Percentiles rank a stretch among this genome's conserved stretches.
Evolutionary conservation across 2,113 vertebrate genomes (phyloP).

Genomic region (Piprites chloris): DNA sequence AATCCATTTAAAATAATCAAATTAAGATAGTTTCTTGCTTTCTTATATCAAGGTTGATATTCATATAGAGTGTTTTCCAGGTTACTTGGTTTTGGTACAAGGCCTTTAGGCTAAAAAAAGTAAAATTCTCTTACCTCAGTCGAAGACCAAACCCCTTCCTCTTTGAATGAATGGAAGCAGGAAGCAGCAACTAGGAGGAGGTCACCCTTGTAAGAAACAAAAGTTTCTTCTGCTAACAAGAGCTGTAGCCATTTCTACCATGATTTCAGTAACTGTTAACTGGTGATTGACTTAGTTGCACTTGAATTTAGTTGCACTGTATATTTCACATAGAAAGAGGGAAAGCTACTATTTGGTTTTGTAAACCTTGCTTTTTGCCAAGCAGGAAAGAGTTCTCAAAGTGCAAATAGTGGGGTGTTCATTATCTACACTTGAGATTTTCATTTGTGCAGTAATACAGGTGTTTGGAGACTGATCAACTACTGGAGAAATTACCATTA

Average conservation of each 20-base stretch:
- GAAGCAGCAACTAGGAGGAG: not conserved
- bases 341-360: not conserved
- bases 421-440: not conserved
- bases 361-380: not conserved
- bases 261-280: not conserved
- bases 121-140: not conserved
- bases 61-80: not conserved
- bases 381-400: not conserved
- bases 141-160: not conserved
- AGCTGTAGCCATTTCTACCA: not conserved
- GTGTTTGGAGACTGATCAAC: not conserved
- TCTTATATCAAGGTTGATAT: not conserved
- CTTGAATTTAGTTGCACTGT: not conserved
- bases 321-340: not conserved
- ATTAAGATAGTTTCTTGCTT: not conserved
- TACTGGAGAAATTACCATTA: not conserved
- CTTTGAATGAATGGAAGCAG: not conserved
- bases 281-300: not conserved
- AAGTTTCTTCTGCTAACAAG: not conserved
- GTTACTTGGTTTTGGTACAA: not conserved
- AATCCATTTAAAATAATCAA: constrained; percentile 8
- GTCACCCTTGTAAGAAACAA: not conserved
- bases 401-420: not conserved
- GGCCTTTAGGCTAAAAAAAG: not conserved
- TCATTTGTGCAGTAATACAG: not conserved